Conservation (phyloP, 2,113 vertebrate genomes). For the Xyrauchen texanus region DNA sequence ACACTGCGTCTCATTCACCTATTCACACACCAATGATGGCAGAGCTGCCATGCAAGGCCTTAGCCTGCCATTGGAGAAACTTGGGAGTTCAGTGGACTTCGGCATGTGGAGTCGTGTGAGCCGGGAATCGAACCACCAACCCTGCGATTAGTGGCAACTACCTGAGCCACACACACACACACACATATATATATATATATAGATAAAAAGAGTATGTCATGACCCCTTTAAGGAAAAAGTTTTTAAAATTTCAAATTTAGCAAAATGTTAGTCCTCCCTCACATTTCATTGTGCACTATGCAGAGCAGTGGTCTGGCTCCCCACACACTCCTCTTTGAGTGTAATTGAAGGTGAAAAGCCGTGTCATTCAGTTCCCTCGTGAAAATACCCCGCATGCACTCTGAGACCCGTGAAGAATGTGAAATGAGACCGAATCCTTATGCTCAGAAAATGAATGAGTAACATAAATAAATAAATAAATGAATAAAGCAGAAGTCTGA, state of each 20-base stretch:
- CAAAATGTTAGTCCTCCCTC: background rate
- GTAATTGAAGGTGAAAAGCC: constrained; percentile 29
- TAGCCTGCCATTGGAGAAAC: too few relatives aligned
- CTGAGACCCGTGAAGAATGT: background rate
- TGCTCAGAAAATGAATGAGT: background rate
- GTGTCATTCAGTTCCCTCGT: constrained; percentile 13
- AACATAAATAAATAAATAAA: background rate
- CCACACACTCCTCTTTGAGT: constrained; percentile 9
- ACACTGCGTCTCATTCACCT: too few relatives aligned
- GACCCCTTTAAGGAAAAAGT: too few relatives aligned
- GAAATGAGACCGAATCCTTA: constrained; percentile 3
- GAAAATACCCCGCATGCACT: constrained; percentile 39
- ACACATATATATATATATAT: too few relatives aligned
- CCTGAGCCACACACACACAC: too few relatives aligned
- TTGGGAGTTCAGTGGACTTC: too few relatives aligned
- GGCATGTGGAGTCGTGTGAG: too few relatives aligned
- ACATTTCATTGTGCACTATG: background rate
- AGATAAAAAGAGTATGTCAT: too few relatives aligned
- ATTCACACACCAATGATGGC: too few relatives aligned
- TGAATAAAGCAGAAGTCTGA: background rate
- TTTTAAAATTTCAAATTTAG: background rate
- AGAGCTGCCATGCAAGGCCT: too few relatives aligned
- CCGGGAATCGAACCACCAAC: too few relatives aligned
- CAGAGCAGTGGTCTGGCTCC: background rate
- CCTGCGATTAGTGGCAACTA: too few relatives aligned